Conservation (phyloP, 1,140 invertebrate species). For the Drosophila kikkawai region DNA sequence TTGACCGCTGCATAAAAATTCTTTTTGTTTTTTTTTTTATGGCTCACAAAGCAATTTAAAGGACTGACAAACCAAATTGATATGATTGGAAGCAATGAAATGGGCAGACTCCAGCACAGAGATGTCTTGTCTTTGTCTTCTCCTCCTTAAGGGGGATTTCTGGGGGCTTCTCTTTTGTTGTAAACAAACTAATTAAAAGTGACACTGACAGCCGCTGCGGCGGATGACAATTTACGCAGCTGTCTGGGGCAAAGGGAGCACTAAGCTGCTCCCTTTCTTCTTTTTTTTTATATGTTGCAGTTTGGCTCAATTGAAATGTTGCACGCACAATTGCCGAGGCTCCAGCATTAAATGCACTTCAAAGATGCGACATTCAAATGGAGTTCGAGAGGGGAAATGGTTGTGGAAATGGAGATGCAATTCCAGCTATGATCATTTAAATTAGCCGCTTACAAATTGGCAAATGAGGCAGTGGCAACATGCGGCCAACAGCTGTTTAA, state of each 20-base stretch:
- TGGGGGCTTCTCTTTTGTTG: slow-evolving; percentile 34
- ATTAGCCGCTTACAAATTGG: slow-evolving; percentile 76
- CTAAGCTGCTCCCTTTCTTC: slow-evolving; percentile 32
- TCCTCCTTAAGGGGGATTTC: slow-evolving; percentile 10
- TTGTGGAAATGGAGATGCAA: slow-evolving; percentile 49
- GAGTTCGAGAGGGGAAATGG: slow-evolving; percentile 3
- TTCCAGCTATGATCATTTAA: slow-evolving; percentile 64
- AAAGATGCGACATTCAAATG: slow-evolving; percentile 60
- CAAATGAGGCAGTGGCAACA: slow-evolving; percentile 67
- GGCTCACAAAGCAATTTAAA: slow-evolving; percentile 62
- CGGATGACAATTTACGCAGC: slow-evolving; percentile 81
- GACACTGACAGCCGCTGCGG: slow-evolving; percentile 65
- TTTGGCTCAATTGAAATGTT: slow-evolving; percentile 78
- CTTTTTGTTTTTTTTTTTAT: slow-evolving; percentile 8
- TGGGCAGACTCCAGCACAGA: background rate
- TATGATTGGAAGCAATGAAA: slow-evolving; percentile 64
- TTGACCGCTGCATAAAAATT: slow-evolving; percentile 58
- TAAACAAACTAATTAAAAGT: slow-evolving; percentile 84
- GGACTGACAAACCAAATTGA: slow-evolving; percentile 67
- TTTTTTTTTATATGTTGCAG: slow-evolving; percentile 37
- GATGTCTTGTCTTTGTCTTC: background rate
- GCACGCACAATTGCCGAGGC: slow-evolving; percentile 75
- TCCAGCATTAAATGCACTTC: slow-evolving; percentile 37
- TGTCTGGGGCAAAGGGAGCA: slow-evolving; percentile 24
- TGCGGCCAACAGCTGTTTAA: slow-evolving; percentile 68